Percentiles rank a stretch among this genome's conserved stretches.
Evolutionary conservation across 1,140 invertebrate species (phyloP).

Genomic region (Solenopsis invicta): DNA sequence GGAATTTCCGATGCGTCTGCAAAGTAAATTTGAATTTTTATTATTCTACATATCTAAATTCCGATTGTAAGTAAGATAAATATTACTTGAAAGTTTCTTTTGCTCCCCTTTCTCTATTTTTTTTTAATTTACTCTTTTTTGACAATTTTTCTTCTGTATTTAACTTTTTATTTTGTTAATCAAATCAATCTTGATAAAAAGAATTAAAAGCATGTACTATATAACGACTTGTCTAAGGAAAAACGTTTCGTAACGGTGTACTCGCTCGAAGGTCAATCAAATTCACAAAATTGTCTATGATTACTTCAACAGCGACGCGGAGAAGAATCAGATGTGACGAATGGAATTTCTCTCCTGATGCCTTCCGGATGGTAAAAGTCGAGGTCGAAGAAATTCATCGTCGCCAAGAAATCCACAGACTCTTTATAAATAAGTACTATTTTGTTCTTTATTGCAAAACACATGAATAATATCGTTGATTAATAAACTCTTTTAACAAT

Average conservation of each 20-base stretch:
- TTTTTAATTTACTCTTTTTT: neutral
- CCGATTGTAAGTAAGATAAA: neutral
- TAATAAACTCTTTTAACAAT: neutral
- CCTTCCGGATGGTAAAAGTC: constrained; percentile 46
- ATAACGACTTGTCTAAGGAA: neutral
- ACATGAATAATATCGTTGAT: neutral
- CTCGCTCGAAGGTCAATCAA: constrained; percentile 3
- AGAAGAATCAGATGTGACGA: constrained; percentile 3
- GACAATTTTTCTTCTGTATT: neutral
- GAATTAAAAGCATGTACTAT: neutral
- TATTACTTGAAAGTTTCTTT: neutral
- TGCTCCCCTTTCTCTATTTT: neutral
- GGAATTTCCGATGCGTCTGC: neutral
- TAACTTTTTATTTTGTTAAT: neutral
- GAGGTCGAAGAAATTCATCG: constrained; percentile 38
- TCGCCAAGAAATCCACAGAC: neutral
- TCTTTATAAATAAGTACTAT: constrained; percentile 7
- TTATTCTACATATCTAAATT: neutral
- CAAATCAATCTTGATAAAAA: neutral
- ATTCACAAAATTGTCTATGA: constrained; percentile 42
- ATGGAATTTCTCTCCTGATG: neutral
- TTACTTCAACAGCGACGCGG: neutral
- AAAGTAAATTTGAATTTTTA: neutral
- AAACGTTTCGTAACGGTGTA: constrained; percentile 13
- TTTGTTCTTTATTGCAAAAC: neutral